Conservation (phyloP, 2,888 invertebrate species). For the Latrodectus hesperus region DNA sequence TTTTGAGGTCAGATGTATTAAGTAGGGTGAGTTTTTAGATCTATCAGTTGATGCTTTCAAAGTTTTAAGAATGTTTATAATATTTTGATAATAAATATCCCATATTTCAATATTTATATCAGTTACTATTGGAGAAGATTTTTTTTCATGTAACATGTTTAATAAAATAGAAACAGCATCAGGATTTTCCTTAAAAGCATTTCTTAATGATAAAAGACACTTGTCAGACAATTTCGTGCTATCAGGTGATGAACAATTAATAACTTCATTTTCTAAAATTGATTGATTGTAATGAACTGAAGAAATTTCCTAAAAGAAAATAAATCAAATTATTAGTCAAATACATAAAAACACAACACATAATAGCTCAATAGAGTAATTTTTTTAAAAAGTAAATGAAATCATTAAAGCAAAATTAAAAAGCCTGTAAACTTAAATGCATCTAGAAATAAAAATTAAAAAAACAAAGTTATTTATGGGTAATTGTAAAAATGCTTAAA, state of each 20-base stretch:
- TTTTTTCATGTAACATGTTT: conserved; percentile 2
- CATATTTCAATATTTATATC: conserved; percentile 28
- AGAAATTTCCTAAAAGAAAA: conserved; percentile 42
- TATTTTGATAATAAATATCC: conserved; percentile 32
- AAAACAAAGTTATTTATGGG: too few relatives aligned
- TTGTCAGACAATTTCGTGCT: neutral
- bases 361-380: neutral
- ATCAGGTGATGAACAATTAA: neutral
- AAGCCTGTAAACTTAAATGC: neutral
- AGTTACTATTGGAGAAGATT: neutral
- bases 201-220: conserved; percentile 13
- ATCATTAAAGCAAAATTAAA: neutral
- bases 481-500: too few relatives aligned
- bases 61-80: conserved; percentile 31
- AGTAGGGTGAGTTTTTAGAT: neutral
- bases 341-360: neutral
- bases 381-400: neutral
- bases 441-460: too few relatives aligned
- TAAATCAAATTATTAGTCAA: neutral
- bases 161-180: conserved; percentile 16
- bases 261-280: neutral
- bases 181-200: conserved; percentile 47
- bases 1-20: conserved; percentile 9
- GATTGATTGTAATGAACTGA: conserved; percentile 19
- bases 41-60: conserved; percentile 26